Conservation (phyloP, 2,888 invertebrate species). For the Dicyrtomina minuta region DNA sequence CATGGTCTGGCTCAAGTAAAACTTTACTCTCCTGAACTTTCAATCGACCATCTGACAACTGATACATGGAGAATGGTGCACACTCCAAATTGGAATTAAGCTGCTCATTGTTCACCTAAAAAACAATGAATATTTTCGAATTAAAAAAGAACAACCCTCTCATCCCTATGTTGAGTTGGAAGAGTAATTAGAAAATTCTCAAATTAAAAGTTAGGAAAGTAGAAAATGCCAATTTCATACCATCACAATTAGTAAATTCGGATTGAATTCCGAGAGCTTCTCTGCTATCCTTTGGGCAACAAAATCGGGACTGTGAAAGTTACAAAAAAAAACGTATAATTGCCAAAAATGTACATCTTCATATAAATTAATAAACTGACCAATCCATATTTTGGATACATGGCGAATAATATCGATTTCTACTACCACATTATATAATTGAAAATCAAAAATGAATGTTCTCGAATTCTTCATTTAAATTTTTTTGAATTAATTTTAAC, state of each 20-base stretch:
- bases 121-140: no score
- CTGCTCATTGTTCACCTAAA: constrained; percentile 77
- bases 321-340: not conserved
- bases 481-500: no score
- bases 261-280: constrained; percentile 80
- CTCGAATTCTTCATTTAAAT: no score
- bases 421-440: no score
- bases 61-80: constrained; percentile 72
- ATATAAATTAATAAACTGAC: no score
- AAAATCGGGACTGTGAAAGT: constrained; percentile 61
- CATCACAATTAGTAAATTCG: constrained; percentile 75
- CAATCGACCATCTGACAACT: constrained; percentile 74
- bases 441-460: no score
- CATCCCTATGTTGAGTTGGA: not conserved
- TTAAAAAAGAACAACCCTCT: constrained; percentile 4
- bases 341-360: not conserved
- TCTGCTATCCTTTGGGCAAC: constrained; percentile 73
- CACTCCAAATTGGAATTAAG: constrained; percentile 68
- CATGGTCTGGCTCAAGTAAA: constrained; percentile 54
- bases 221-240: constrained; percentile 60
- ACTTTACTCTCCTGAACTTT: constrained; percentile 56
- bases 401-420: no score
- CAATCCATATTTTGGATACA: no score
- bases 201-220: constrained; percentile 33
- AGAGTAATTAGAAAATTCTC: not conserved